Conservation (phyloP, 2,113 vertebrate species). For the Pluvialis apricaria region DNA sequence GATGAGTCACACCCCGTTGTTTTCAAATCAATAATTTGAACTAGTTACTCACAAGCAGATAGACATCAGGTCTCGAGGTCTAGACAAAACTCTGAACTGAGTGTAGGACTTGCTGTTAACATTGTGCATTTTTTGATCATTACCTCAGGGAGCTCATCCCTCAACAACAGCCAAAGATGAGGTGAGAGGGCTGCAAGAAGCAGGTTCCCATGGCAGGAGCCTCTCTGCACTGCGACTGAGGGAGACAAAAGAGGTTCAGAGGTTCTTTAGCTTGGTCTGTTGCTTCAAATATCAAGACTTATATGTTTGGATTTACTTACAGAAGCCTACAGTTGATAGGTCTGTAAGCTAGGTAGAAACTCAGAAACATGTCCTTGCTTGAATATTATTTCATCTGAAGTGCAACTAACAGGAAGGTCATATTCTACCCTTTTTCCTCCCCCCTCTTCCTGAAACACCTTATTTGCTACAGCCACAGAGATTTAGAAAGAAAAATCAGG, state of each 20-base stretch:
- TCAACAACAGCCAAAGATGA: rapidly evolving
- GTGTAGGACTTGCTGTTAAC: background rate
- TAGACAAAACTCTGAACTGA: background rate
- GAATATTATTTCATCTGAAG: background rate
- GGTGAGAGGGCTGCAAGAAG: background rate
- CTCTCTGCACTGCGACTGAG: rapidly evolving
- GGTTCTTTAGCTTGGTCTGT: background rate
- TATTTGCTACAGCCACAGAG: background rate
- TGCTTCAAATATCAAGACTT: background rate
- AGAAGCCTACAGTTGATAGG: background rate
- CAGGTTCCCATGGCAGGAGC: background rate
- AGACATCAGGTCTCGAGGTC: rapidly evolving
- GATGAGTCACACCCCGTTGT: background rate
- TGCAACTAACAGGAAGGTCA: background rate
- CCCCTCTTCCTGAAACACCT: background rate
- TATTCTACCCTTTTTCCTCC: background rate
- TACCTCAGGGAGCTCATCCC: background rate
- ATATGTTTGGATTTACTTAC: background rate
- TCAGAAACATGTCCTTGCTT: background rate
- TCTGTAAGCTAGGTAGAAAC: background rate
- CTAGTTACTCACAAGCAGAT: rapidly evolving
- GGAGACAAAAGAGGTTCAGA: background rate
- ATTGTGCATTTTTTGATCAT: background rate
- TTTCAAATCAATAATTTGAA: background rate
- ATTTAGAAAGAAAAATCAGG: background rate